These are phyloP conservation scores for Galerucella nymphaeae DNA, from an alignment of 2,888 invertebrate species.

Conservation along the genomic window DNA sequence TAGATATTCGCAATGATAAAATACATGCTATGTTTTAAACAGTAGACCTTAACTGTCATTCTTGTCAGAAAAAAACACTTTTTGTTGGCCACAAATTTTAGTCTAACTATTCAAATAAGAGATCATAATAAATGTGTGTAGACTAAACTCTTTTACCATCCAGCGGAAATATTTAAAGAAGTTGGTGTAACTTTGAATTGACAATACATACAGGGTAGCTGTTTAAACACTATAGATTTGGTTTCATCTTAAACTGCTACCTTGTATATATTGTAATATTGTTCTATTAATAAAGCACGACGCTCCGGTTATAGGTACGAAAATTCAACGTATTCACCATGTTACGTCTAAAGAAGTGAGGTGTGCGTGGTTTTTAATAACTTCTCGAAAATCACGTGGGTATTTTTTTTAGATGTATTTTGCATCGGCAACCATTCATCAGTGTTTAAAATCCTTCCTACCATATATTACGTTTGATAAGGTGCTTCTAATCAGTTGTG, in stretches of 20 bases:
- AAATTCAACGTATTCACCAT: conserved; percentile 3
- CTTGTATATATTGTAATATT: too few relatives aligned
- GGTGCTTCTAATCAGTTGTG: conserved; percentile 17
- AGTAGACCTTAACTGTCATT: too few relatives aligned
- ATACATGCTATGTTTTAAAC: too few relatives aligned
- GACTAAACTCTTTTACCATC: too few relatives aligned
- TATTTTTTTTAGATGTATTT: conserved; percentile 14
- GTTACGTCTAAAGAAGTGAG: conserved; percentile 1
- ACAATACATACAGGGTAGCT: too few relatives aligned
- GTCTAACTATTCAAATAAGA: too few relatives aligned
- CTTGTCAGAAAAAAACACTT: too few relatives aligned
- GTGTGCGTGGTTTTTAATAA: background rate
- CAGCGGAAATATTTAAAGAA: background rate
- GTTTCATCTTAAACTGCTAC: too few relatives aligned
- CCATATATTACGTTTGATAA: conserved; percentile 10
- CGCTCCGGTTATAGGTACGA: background rate
- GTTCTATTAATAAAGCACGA: background rate
- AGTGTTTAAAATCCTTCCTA: conserved; percentile 6
- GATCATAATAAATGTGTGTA: too few relatives aligned
- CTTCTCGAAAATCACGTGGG: conserved; percentile 11
- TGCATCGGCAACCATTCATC: background rate
- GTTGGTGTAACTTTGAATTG: background rate
- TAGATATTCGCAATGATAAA: too few relatives aligned
- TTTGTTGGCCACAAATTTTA: too few relatives aligned
- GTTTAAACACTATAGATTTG: too few relatives aligned